phyloP scores from a whole-genome alignment of 2,797 vertebrate species.

The Hydrocynus forskahlii region DNA sequence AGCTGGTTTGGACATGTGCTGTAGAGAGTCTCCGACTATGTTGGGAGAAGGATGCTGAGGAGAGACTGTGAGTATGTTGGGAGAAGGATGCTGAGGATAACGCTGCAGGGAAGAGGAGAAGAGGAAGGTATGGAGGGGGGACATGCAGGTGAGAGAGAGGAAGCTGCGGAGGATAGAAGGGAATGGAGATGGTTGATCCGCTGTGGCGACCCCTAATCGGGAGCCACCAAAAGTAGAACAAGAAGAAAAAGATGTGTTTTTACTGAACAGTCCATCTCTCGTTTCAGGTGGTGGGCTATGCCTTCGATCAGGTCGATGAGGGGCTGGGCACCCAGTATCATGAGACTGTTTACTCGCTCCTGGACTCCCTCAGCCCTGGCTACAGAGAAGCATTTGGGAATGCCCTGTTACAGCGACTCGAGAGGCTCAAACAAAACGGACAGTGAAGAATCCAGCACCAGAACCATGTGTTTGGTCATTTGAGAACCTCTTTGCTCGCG shows the following conservation, averaged over 20 bases:
- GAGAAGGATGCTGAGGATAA: too few relatives aligned
- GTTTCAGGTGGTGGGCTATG: conserved; percentile 90
- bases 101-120: too few relatives aligned
- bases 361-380: conserved; percentile 94
- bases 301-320: conserved; percentile 90
- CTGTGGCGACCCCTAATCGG: too few relatives aligned
- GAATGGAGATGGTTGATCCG: too few relatives aligned
- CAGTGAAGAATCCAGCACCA: conserved; percentile 70
- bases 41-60: too few relatives aligned
- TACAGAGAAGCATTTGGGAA: conserved; percentile 97
- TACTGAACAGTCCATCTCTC: not conserved
- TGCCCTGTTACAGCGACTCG: conserved; percentile 91
- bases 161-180: too few relatives aligned
- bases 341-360: conserved; percentile 95
- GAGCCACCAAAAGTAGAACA: too few relatives aligned
- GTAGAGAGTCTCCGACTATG: too few relatives aligned
- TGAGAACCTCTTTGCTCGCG: conserved; percentile 33
- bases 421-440: conserved; percentile 88
- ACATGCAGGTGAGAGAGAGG: too few relatives aligned
- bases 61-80: too few relatives aligned
- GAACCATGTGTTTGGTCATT: conserved; percentile 12
- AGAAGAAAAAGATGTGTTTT: not conserved
- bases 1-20: too few relatives aligned
- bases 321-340: conserved; percentile 87
- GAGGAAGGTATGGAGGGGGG: too few relatives aligned